Base-by-base conservation (phyloP, 2,888 invertebrate species). In the Enchytraeus crypticus region DNA sequence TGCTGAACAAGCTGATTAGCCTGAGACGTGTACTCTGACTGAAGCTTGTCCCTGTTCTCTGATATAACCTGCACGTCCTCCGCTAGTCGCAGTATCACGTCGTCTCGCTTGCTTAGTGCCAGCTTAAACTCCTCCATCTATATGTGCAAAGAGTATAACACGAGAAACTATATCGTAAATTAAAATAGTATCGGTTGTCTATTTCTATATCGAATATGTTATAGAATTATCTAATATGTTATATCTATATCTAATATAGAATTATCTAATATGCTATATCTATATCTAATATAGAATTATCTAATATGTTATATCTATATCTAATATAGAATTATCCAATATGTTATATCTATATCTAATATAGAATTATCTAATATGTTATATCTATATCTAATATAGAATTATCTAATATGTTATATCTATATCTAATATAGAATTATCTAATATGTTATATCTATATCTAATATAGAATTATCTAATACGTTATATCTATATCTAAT, bases 1-100 rank as follows among this genome's bases (percentile, higher is more conserved):
- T 75, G 73, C 43, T 71, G 66, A 11, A 70, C 67, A 18, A 73
- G 64, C 27, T 67, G 64, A 57, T 66, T 62, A 8, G 69, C 66
- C 51, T 71, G 71, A 21, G 46, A 57, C 5, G 54, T 66, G 64
- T 69, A 69, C 45, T 64, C 68, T 30, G 66, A 64, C 63, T 71
- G 71, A 23, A 73, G 60, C 14, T 66, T 66, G 33, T 66, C 61
- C 5, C 69, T 57, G 53, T 63, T 62, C n/a, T 64, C 66, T 18
- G 63, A 62, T 5, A 57, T 63, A 3, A 53, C 58, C 26, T 60
- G 60, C 51, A 60, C 59, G 47, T 60, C 61, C 14, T 53, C 56
- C 8, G 59, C 57, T 51, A 69, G 54, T 47, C 60, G 56, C n/a
- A 53, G 34, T 38, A 66, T 63, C 2, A 62, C 61, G 23, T 64